Evolutionary conservation across 1,140 invertebrate genomes (phyloP).

Genomic region (Bombyx mandarina): DNA sequence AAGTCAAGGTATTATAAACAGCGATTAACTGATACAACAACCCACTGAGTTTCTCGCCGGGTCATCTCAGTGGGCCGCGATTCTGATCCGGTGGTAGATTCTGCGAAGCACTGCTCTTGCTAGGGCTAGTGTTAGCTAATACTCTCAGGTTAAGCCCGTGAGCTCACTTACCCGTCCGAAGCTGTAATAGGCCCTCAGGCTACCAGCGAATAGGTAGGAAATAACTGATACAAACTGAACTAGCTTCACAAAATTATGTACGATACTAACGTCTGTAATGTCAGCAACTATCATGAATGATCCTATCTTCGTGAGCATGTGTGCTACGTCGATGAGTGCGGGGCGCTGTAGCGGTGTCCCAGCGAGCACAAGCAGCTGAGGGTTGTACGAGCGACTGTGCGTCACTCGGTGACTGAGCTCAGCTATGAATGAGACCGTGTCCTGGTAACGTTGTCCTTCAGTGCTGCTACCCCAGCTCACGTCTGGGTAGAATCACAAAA

Average conservation of each 20-base stretch:
- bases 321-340: constrained; percentile 88
- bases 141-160: no score
- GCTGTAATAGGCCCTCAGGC: no score
- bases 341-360: constrained; percentile 84
- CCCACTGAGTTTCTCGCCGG: no score
- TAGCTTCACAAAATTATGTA: not conserved
- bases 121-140: no score
- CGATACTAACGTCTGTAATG: constrained; percentile 76
- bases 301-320: constrained; percentile 90
- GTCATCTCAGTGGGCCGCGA: no score
- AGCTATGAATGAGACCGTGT: constrained; percentile 78
- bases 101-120: no score
- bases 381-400: constrained; percentile 95
- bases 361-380: constrained; percentile 86
- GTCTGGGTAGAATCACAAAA: constrained; percentile 70
- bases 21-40: no score
- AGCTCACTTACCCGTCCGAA: no score
- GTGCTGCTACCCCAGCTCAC: constrained; percentile 98
- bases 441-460: constrained; percentile 89
- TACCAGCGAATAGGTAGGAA: not conserved
- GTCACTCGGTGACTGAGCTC: constrained; percentile 79
- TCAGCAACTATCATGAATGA: constrained; percentile 91
- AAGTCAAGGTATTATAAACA: no score
- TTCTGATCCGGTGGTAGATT: no score
- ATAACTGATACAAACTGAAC: not conserved